Conservation (phyloP, 2,888 invertebrate species). For the Hirtodrosophila histrioides region DNA sequence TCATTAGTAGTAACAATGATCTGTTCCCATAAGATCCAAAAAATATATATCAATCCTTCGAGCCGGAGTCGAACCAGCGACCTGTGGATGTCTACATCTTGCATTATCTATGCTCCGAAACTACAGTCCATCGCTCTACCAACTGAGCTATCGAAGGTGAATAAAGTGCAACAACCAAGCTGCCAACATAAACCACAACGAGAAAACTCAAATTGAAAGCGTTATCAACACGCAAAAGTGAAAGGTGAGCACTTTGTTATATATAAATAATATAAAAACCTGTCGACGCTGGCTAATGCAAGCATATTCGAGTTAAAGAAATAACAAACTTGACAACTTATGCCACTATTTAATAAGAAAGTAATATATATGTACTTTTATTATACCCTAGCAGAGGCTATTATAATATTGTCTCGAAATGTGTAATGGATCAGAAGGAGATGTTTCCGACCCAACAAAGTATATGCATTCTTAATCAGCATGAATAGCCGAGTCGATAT, state of each 20-base stretch:
- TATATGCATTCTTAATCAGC: no score
- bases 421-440: no score
- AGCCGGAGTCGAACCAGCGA: constrained; percentile 55
- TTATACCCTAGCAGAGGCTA: no score
- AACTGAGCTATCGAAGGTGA: constrained; percentile 76
- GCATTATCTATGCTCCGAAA: constrained; percentile 1
- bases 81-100: constrained; percentile 47
- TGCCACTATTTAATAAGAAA: no score
- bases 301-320: no score
- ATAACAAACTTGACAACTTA: no score
- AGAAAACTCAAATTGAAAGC: background rate
- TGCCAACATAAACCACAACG: background rate
- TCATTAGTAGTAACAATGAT: background rate
- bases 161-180: background rate
- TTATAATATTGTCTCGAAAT: no score
- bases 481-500: no score
- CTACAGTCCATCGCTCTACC: constrained; percentile 79
- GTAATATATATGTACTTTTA: no score
- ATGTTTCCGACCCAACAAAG: no score
- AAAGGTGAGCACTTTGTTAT: constrained; percentile 21
- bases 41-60: constrained; percentile 33
- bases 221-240: constrained; percentile 20
- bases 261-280: constrained; percentile 8
- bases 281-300: background rate
- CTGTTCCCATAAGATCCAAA: no score